Percentiles rank a stretch among this genome's conserved stretches.
Conservation (phyloP, 1,140 invertebrate species). For the Euwallacea similis region DNA sequence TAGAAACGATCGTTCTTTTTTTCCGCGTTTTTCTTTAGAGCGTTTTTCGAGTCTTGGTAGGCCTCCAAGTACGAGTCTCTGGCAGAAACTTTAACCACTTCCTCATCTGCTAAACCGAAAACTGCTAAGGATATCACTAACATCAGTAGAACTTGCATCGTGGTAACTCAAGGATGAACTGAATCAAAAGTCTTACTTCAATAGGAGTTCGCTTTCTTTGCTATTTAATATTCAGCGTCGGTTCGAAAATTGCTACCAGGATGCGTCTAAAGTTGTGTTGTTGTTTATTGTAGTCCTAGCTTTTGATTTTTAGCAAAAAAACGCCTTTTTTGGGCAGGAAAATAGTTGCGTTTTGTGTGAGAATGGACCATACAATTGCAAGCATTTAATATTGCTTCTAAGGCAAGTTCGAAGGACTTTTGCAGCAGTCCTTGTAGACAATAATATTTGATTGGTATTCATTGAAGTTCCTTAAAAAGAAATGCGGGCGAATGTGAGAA, state of each 20-base stretch:
- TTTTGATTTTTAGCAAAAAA: no score
- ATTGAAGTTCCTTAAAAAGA: conserved; percentile 18
- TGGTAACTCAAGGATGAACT: not conserved
- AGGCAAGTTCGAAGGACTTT: no score
- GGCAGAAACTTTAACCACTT: conserved; percentile 22
- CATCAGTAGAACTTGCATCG: no score
- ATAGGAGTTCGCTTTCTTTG: not conserved
- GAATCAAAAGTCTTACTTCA: not conserved
- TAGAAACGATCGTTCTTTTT: conserved; percentile 27
- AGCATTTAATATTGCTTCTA: no score
- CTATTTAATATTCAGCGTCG: conserved; percentile 3
- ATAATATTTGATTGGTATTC: conserved; percentile 16
- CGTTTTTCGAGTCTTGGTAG: conserved; percentile 26
- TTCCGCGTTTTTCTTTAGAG: conserved; percentile 6
- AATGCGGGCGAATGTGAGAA: conserved; percentile 33
- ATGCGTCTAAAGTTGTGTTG: no score
- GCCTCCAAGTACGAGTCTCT: conserved; percentile 41
- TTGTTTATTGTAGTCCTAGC: no score
- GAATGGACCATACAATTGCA: no score
- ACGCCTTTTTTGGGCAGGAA: no score
- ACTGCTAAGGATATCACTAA: not conserved
- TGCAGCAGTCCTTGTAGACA: not conserved
- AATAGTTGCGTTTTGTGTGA: no score
- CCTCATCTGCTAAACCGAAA: not conserved
- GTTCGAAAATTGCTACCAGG: not conserved